A percentile compares a stretch with the other conserved stretches of the same genome.
phyloP scores from a whole-genome alignment of 2,888 invertebrate species.

The Chrysodeixis includens region DNA sequence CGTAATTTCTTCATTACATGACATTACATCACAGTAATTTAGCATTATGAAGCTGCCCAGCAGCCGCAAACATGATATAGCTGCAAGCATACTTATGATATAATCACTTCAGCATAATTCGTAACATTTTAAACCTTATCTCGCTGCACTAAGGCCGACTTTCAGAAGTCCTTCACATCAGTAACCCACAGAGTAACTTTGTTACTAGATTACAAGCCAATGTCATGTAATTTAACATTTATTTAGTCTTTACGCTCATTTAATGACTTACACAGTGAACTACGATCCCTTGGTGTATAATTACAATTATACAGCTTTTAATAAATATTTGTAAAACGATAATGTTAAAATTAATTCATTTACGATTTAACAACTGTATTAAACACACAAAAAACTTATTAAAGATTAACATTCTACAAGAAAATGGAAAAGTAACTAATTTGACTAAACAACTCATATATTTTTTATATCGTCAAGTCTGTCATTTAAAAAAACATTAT shows the following conservation, averaged over 20 bases:
- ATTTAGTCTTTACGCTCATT: slow-evolving; percentile 24
- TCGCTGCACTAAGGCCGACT: not conserved
- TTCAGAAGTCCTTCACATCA: not conserved
- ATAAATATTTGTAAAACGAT: slow-evolving; percentile 5
- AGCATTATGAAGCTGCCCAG: not conserved
- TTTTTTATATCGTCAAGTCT: not conserved
- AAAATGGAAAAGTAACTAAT: not conserved
- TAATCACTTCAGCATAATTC: not conserved
- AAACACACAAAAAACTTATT: not conserved
- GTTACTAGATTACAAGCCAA: slow-evolving; percentile 31
- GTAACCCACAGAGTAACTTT: slow-evolving; percentile 32
- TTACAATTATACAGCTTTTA: slow-evolving; percentile 9
- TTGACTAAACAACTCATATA: not conserved
- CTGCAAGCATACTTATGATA: slow-evolving; percentile 1
- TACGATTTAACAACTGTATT: not conserved
- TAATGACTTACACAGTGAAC: slow-evolving; percentile 22
- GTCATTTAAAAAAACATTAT: not conserved
- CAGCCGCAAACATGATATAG: not conserved
- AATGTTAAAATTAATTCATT: slow-evolving; percentile 26
- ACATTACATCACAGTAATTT: not conserved
- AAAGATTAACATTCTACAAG: not conserved
- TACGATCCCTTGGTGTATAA: slow-evolving; percentile 26
- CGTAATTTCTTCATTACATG: not conserved
- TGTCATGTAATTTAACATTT: slow-evolving; percentile 33
- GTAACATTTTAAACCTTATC: slow-evolving; percentile 1